Conservation (phyloP, 2,113 vertebrate species). For the Edolisoma coerulescens region DNA sequence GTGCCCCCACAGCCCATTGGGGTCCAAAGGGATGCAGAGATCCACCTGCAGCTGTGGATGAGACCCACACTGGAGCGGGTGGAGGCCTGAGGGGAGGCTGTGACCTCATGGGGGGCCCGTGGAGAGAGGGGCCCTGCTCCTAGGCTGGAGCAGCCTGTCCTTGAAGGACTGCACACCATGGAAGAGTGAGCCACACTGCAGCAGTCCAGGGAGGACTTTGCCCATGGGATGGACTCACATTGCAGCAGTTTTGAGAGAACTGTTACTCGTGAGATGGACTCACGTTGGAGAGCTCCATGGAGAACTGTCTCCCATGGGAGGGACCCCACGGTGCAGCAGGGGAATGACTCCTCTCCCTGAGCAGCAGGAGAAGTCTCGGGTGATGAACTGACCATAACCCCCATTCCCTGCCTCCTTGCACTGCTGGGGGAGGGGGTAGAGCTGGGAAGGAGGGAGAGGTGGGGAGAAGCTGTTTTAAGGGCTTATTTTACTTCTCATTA, state of each 20-base stretch:
- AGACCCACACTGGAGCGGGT: not conserved
- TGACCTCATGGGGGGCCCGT: not conserved
- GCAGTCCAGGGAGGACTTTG: no score
- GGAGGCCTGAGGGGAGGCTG: not conserved
- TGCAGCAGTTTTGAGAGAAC: not conserved
- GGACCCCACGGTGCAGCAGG: not conserved
- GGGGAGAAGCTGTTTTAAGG: not conserved
- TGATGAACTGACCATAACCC: not conserved
- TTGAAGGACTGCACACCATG: not conserved
- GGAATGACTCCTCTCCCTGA: not conserved
- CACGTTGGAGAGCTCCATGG: not conserved
- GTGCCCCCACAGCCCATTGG: rapidly evolving
- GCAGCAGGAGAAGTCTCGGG: not conserved
- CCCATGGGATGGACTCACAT: rapidly evolving
- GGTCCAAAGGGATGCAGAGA: not conserved
- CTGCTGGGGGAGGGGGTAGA: not conserved
- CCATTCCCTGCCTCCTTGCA: not conserved
- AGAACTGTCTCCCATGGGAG: not conserved
- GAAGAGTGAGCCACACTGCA: not conserved
- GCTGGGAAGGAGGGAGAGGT: not conserved
- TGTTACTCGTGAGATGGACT: not conserved
- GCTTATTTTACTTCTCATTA: not conserved
- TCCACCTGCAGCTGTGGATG: not conserved
- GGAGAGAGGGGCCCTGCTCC: not conserved
- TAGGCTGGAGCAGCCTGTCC: not conserved